Evolutionary conservation across 1,140 invertebrate genomes (phyloP).

Genomic region (Drosophila ercepeae): DNA sequence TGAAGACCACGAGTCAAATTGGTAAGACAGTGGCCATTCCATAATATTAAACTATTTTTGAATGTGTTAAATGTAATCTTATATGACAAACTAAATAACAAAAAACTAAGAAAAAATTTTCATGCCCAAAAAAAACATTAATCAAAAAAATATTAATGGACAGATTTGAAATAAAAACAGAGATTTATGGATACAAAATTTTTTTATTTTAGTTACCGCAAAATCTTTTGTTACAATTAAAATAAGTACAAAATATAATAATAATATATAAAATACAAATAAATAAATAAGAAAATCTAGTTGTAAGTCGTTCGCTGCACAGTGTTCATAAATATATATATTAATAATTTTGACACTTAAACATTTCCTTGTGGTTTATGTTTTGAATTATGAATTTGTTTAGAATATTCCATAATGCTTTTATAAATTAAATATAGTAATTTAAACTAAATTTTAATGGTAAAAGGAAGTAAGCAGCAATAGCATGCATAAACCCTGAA

Average conservation of each 20-base stretch:
- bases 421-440: constrained; percentile 32
- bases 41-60: background rate
- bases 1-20: background rate
- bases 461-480: constrained; percentile 4
- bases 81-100: too few species aligned
- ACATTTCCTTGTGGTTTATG: constrained; percentile 12
- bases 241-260: constrained; percentile 20
- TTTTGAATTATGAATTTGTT: constrained; percentile 55
- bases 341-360: constrained; percentile 46
- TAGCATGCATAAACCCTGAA: background rate
- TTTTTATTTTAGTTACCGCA: constrained; percentile 55
- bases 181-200: constrained; percentile 43
- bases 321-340: background rate
- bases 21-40: background rate
- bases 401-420: constrained; percentile 62
- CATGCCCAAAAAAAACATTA: too few species aligned
- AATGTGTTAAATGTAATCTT: too few species aligned
- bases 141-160: background rate
- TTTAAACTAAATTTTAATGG: constrained; percentile 7
- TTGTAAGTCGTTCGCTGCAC: constrained; percentile 53
- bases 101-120: background rate
- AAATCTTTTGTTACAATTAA: constrained; percentile 15
- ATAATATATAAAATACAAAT: constrained; percentile 45
- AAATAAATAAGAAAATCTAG: constrained; percentile 16
- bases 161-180: constrained; percentile 17